Evolutionary conservation across 37 sponge, comb jelly and placozoan genomes (phyloP), one percentile per base, ranked within the genome.

Genomic region (Dysidea cf. avara): DNA sequence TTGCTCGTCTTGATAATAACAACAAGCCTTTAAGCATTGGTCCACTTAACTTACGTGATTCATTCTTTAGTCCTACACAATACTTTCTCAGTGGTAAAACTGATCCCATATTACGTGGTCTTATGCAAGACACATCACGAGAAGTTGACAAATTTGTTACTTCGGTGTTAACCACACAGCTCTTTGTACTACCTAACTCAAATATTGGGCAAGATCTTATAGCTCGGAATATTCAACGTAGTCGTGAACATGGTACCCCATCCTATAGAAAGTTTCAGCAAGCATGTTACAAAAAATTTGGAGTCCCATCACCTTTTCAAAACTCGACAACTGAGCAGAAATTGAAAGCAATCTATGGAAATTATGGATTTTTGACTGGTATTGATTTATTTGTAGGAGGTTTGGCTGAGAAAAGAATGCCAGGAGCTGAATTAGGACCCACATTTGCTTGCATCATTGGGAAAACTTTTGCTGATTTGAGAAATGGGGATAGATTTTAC

Each of bases 301-400:
- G n/a, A n/a, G n/a, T n/a, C n/a, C n/a, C n/a, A n/a, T n/a, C n/a
- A n/a, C 2, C 38, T 25, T 84, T 84, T 25, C 22, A 40, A 7
- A 7, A 38, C 24, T 1, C 35, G 2, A 26, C 3, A 24, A 72
- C 78, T 16, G 39, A 6, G 0, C 30, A 33, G 0, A 67, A 1
- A n/a, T 31, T 84, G 30, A 24, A 31, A 18, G 14, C 39, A 0
- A 17, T 95, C 17, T 73, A 84, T 46, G 88, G 83, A 28, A 40
- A 71, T 0, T 60, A 87, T 39, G 82, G 76, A 25, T 83, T 65
- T 37, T 69, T 53, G 9, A 66, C 81, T 34, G 89, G 89, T 7
- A 90, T 95, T 30, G 96, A 95, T 48, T 53, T 91, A 24, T 95
- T 81, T 81, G 80, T 88, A 20, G 96, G 89, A 20, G 96, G 86